A percentile compares a stretch with the other conserved stretches of the same genome.
These are phyloP conservation scores for Pseudoatta argentina DNA, from an alignment of 1,140 invertebrate genomes.

Conservation along the genomic window DNA sequence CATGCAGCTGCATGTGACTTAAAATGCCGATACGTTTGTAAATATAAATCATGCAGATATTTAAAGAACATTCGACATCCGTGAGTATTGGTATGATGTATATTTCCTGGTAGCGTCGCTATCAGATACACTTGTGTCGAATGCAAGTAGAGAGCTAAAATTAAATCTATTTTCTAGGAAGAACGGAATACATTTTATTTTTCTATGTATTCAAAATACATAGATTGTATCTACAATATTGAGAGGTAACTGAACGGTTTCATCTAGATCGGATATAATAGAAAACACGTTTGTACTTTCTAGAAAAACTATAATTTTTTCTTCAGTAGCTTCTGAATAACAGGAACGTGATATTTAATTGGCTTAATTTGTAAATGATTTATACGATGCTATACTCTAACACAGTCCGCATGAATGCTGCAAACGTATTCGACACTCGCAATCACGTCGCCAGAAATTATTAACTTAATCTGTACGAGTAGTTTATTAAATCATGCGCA, in stretches of 20 bases:
- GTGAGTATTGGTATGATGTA: constrained; percentile 62
- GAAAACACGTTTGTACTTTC: not conserved
- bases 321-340: not conserved
- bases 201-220: not conserved
- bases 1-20: constrained; percentile 69
- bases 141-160: constrained; percentile 35
- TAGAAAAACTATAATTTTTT: constrained; percentile 2
- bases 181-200: constrained; percentile 2
- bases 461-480: constrained; percentile 42
- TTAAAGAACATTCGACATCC: constrained; percentile 65
- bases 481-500: constrained; percentile 48
- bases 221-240: constrained; percentile 9
- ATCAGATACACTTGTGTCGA: constrained; percentile 57
- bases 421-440: constrained; percentile 13
- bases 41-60: constrained; percentile 71
- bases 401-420: not conserved
- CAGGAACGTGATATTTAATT: not conserved
- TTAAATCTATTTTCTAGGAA: constrained; percentile 35
- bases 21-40: constrained; percentile 65
- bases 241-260: not conserved
- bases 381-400: not conserved
- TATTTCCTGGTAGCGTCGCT: constrained; percentile 58
- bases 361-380: constrained; percentile 27
- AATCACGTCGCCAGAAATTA: constrained; percentile 41
- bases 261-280: not conserved